A percentile compares a stretch with the other conserved stretches of the same genome.
These are phyloP conservation scores for Delphinus delphis DNA, from an alignment of 2,113 vertebrate species.

Conservation along the genomic window DNA sequence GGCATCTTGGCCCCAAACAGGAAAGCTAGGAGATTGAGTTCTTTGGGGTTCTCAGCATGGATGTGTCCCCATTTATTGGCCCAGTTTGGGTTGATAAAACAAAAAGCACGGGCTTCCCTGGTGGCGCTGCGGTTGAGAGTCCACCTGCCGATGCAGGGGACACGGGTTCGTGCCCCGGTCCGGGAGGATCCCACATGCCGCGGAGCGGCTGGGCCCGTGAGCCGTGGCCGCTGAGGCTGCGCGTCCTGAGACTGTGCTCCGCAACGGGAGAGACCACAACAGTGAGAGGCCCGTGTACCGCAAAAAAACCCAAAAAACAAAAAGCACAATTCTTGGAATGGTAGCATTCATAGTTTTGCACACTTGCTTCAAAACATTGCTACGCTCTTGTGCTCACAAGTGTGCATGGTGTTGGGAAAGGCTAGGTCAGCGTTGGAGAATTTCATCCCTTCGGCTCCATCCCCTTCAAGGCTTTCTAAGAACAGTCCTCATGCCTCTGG, in stretches of 20 bases:
- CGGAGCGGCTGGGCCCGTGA: too few species aligned
- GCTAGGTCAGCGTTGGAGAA: neutral
- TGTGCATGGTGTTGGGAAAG: neutral
- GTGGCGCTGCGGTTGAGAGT: too few species aligned
- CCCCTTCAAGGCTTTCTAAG: neutral
- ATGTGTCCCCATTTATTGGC: neutral
- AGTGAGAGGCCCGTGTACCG: too few species aligned
- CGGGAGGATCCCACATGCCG: too few species aligned
- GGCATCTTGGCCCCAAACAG: neutral
- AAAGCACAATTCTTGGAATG: neutral
- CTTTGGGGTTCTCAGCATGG: neutral
- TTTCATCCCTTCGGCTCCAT: neutral
- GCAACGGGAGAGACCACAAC: too few species aligned
- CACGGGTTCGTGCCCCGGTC: too few species aligned
- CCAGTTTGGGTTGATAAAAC: neutral
- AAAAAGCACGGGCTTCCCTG: neutral
- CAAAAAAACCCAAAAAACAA: neutral
- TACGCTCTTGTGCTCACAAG: rapidly evolving
- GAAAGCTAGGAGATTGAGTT: neutral
- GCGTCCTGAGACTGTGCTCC: too few species aligned
- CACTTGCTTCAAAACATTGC: neutral
- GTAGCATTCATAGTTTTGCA: neutral
- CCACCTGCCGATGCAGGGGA: too few species aligned
- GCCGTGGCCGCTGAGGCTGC: too few species aligned
- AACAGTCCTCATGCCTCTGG: neutral